Conservation (phyloP, 2,888 invertebrate species). For the Xestia ashworthii region DNA sequence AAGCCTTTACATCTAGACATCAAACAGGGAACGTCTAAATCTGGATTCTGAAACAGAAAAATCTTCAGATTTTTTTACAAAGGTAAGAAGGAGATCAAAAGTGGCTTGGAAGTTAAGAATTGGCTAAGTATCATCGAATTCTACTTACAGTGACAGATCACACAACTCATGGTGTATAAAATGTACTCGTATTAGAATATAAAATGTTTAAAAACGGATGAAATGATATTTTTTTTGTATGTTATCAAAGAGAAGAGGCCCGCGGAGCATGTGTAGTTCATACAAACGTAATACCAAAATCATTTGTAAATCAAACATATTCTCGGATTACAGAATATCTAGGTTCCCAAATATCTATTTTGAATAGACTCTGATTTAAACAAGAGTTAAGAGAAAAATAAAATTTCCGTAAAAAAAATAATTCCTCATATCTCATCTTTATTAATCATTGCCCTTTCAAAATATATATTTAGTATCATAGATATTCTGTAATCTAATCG, state of each 20-base stretch:
- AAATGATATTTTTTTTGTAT: neutral
- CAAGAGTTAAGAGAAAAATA: no score
- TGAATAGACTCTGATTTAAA: no score
- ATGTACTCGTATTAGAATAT: neutral
- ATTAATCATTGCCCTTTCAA: no score
- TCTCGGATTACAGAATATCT: no score
- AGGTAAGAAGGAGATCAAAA: constrained; percentile 18
- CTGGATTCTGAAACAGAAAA: constrained; percentile 5
- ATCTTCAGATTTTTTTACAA: constrained; percentile 4
- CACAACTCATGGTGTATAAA: constrained; percentile 1
- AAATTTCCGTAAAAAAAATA: no score
- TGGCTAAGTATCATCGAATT: constrained; percentile 29
- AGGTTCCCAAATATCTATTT: no score
- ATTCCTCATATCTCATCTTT: no score
- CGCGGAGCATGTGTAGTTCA: no score
- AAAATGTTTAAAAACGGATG: neutral
- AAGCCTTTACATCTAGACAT: constrained; percentile 27
- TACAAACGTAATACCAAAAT: no score
- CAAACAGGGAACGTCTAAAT: constrained; percentile 23
- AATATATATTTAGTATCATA: no score
- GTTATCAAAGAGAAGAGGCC: neutral
- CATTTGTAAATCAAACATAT: no score
- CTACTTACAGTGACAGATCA: neutral
- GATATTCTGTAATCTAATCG: no score
- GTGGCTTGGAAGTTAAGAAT: constrained; percentile 8